A percentile compares a stretch with the other conserved stretches of the same genome.
Evolutionary conservation across 2,888 invertebrate genomes (phyloP).

Genomic region (Ochropacha duplaris): DNA sequence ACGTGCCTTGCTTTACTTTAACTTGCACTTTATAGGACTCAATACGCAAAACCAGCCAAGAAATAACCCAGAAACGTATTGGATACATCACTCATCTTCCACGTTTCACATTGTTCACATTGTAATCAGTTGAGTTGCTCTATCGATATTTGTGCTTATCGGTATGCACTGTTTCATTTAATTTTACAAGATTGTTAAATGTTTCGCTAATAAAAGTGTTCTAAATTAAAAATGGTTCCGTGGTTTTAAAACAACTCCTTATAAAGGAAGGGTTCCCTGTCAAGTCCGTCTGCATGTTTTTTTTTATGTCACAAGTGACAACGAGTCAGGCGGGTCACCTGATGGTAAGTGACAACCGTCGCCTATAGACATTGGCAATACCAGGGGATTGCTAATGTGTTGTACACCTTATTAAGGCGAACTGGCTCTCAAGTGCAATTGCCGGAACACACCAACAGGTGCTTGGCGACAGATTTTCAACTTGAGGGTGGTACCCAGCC

Average conservation of each 20-base stretch:
- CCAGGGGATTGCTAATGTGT: too few species aligned
- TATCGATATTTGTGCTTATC: not conserved
- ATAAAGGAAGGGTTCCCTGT: too few species aligned
- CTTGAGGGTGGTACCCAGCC: too few species aligned
- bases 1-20: constrained; percentile 53
- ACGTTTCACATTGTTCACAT: not conserved
- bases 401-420: too few species aligned
- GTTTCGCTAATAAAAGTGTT: not conserved
- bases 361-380: too few species aligned
- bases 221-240: not conserved
- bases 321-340: too few species aligned
- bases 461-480: too few species aligned
- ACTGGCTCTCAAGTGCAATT: too few species aligned
- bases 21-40: constrained; percentile 46
- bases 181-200: constrained; percentile 3
- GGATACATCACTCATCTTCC: constrained; percentile 33
- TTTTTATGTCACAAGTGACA: too few species aligned
- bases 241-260: not conserved
- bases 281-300: too few species aligned
- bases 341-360: too few species aligned
- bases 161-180: not conserved
- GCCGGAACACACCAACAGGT: too few species aligned
- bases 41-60: constrained; percentile 24
- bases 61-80: constrained; percentile 26
- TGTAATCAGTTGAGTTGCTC: not conserved